Evolutionary conservation across 2,888 invertebrate species (phyloP).

Genomic region (Drosophila conformis): DNA sequence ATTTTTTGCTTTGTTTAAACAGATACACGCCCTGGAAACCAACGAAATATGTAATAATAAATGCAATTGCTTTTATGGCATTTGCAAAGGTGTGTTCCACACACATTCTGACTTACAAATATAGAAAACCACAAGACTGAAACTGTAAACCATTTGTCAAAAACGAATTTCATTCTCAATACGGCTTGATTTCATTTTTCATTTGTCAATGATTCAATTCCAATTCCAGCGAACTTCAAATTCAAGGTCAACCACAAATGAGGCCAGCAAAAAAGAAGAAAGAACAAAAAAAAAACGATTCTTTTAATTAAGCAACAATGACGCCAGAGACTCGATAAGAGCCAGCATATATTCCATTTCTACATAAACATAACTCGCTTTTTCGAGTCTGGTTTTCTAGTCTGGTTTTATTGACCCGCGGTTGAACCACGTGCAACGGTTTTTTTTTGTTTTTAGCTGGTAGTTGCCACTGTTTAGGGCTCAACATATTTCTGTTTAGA

Average conservation of each 20-base stretch:
- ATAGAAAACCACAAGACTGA: conserved; percentile 24
- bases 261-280: conserved; percentile 24
- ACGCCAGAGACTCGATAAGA: conserved; percentile 47
- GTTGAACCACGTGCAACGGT: conserved; percentile 47
- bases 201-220: conserved; percentile 40
- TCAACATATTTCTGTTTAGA: conserved; percentile 13
- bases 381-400: neutral
- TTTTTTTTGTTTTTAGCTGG: conserved; percentile 13
- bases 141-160: conserved; percentile 45
- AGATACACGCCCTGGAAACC: conserved; percentile 30
- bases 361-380: neutral
- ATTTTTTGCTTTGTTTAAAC: neutral
- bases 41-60: conserved; percentile 23
- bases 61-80: conserved; percentile 32
- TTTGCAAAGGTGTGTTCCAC: conserved; percentile 38
- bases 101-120: neutral
- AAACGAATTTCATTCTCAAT: conserved; percentile 19
- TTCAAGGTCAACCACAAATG: conserved; percentile 67
- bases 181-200: conserved; percentile 32
- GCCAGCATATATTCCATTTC: conserved; percentile 1
- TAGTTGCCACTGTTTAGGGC: neutral
- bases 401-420: conserved; percentile 23
- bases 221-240: conserved; percentile 50
- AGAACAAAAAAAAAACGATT: neutral
- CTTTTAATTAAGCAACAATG: conserved; percentile 53